phyloP scores from a whole-genome alignment of 2,113 vertebrate species.

The Triplophysa tibetana region DNA sequence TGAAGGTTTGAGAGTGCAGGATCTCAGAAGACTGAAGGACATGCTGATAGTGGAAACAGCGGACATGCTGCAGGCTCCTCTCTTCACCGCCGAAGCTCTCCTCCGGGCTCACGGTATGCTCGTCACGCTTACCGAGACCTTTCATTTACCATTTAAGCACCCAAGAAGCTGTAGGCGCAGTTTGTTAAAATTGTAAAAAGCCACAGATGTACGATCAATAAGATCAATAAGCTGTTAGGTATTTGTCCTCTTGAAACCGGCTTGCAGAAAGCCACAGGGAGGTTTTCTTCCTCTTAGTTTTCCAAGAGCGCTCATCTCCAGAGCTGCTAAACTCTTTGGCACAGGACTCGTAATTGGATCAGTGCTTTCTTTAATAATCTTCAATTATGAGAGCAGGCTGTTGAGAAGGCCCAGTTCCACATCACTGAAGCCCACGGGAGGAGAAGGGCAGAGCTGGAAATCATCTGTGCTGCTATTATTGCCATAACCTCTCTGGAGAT shows the following conservation, averaged over 20 bases:
- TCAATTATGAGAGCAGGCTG: slow-evolving; percentile 43
- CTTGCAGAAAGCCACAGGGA: neutral
- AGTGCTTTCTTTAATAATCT: slow-evolving; percentile 45
- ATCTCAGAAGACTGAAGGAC: slow-evolving; percentile 91
- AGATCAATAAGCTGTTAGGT: neutral
- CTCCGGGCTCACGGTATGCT: slow-evolving; percentile 92
- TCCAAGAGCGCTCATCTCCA: slow-evolving; percentile 20
- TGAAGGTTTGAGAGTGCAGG: slow-evolving; percentile 92
- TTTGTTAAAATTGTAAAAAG: no score
- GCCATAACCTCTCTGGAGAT: slow-evolving; percentile 38
- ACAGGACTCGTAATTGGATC: slow-evolving; percentile 30
- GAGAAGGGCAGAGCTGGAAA: slow-evolving; percentile 37
- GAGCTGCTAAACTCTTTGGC: slow-evolving; percentile 27
- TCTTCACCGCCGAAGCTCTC: slow-evolving; percentile 95
- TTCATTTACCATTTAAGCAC: neutral
- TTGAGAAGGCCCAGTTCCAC: slow-evolving; percentile 40
- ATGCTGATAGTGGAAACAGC: slow-evolving; percentile 99
- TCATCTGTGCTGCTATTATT: slow-evolving; percentile 39
- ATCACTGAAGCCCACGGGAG: slow-evolving; percentile 32
- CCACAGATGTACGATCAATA: neutral
- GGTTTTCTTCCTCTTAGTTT: slow-evolving; percentile 14
- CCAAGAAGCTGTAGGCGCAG: neutral
- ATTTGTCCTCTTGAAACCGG: neutral
- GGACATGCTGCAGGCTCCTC: slow-evolving; percentile 96
- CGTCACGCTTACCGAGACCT: neutral